Conservation (phyloP, 2,797 vertebrate species). For the Danio jaintianensis region DNA sequence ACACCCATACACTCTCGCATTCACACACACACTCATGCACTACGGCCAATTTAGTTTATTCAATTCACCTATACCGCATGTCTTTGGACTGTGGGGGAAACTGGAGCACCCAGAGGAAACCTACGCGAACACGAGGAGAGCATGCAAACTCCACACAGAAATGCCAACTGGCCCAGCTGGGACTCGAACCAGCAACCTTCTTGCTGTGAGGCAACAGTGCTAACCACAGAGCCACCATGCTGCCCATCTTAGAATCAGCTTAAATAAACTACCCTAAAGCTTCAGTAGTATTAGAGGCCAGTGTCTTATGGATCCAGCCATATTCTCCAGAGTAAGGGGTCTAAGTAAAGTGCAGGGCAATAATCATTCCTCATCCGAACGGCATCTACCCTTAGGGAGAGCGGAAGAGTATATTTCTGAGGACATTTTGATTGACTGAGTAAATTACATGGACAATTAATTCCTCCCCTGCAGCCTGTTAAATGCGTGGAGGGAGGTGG, state of each 20-base stretch:
- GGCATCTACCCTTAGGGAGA: conserved; percentile 43
- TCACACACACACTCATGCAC: no score
- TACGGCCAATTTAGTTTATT: no score
- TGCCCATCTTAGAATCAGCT: conserved; percentile 2
- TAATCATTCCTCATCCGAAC: conserved; percentile 50
- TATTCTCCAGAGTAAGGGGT: conserved; percentile 17
- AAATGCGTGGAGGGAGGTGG: conserved; percentile 36
- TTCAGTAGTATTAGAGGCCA: conserved; percentile 8
- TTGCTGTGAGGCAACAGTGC: no score
- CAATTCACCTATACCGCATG: no score
- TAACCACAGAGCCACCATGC: no score
- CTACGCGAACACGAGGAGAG: no score
- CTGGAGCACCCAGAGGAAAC: no score
- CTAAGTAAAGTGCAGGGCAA: conserved; percentile 48
- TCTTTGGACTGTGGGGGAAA: no score
- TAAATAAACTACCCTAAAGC: neutral
- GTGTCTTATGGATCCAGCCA: neutral
- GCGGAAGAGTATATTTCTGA: conserved; percentile 37
- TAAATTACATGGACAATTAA: conserved; percentile 62
- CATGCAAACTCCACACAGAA: no score
- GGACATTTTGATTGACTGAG: conserved; percentile 60
- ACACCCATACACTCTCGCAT: no score
- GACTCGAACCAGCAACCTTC: no score
- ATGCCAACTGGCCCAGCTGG: no score
- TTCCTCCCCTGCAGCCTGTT: conserved; percentile 52